Evolutionary conservation across 2,797 vertebrate species (phyloP), one percentile per base, ranked within the genome.

Genomic region (Petrocephalus schoutedeni): DNA sequence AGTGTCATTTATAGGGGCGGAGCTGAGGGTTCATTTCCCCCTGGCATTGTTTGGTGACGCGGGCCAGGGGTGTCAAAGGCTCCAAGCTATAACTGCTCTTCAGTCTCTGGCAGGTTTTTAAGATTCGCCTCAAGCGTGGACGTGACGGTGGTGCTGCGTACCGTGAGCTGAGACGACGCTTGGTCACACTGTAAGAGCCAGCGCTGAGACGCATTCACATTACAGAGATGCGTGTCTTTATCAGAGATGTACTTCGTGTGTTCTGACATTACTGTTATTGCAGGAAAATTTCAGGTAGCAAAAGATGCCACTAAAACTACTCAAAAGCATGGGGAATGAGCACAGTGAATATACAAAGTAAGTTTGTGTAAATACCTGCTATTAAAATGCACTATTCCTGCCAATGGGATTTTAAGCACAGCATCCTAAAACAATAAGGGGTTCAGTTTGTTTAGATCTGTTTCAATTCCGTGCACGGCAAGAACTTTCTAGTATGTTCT

Each of bases 291-390:
- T 12, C 67, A 71, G 8, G 85, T 8, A 87, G 71, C 59, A 80
- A 92, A 88, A 57, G 87, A 96, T 96, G 96, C 91, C 94, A 87
- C 94, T 92, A 0, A 96, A 96, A 93, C 90, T 96, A 89, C 91
- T 95, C 0, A 94, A 95, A 85, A 91, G 89, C 74, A 53, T 92
- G 91, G 93, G 91, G 45, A 93, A 89, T 53, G 93, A 95, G n/a
- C 92, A 92, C 88, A 91, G 88, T 12, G 93, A 95, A 6, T 93
- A 93, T 54, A 93, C 94, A 89, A 93, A 95, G 96, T 97, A 90
- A 95, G 96, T 92, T 86, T 16, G 28, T 7, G 84, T 10, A 64
- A 23, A 49, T 21, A 83, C 10, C 28, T 49, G 53, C 61, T 23
- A 19, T 59, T 32, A 80, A 58, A 85, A 51, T 56, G 58, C 21